Evolutionary conservation across 2,113 vertebrate genomes (phyloP).

Genomic region (Scytalopus superciliaris): DNA sequence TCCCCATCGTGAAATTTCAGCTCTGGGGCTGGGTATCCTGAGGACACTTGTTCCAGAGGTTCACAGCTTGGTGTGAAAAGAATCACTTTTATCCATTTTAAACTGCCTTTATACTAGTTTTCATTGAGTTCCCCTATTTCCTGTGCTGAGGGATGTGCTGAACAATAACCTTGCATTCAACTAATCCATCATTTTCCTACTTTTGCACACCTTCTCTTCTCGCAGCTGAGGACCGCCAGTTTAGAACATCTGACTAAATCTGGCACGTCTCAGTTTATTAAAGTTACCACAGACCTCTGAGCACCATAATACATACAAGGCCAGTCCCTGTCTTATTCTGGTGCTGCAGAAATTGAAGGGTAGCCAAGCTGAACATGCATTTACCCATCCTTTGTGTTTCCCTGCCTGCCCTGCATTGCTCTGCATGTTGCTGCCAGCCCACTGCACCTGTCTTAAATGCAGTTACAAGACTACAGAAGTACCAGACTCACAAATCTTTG

Average conservation of each 20-base stretch:
- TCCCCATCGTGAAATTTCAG: not conserved
- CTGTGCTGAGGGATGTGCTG: not conserved
- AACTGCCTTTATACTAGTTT: not conserved
- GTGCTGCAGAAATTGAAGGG: not conserved
- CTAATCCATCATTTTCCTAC: not conserved
- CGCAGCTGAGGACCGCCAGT: accelerated
- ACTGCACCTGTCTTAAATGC: not conserved
- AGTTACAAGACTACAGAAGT: not conserved
- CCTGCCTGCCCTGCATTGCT: not conserved
- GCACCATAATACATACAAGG: not conserved
- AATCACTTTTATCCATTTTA: not conserved
- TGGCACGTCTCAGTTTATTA: not conserved
- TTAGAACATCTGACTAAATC: not conserved
- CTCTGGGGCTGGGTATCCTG: not conserved
- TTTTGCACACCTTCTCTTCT: not conserved
- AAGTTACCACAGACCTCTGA: not conserved
- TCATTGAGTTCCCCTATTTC: not conserved
- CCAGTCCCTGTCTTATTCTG: not conserved
- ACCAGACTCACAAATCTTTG: not conserved
- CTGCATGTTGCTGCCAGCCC: not conserved
- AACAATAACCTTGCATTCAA: not conserved
- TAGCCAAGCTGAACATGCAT: not conserved
- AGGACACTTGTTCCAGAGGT: not conserved
- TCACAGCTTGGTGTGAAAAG: not conserved
- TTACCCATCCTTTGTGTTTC: accelerated